Evolutionary conservation across 2,113 vertebrate species (phyloP).

Genomic region (Phaethornis superciliosus): DNA sequence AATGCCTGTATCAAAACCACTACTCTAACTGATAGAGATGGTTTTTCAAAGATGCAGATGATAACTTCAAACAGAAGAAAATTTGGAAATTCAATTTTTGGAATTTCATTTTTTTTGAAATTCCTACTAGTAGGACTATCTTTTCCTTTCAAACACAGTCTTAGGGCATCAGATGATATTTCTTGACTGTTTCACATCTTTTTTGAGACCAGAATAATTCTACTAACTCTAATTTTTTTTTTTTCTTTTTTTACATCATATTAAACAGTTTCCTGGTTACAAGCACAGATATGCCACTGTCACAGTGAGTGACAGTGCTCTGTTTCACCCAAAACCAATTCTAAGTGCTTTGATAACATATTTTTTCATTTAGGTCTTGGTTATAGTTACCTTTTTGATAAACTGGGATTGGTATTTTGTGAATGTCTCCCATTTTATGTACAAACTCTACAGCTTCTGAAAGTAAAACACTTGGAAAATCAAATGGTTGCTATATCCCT

Average conservation of each 20-base stretch:
- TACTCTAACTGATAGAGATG: neutral
- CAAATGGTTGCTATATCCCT: neutral
- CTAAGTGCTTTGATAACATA: neutral
- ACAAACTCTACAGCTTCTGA: neutral
- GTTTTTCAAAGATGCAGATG: neutral
- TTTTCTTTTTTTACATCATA: too few relatives aligned
- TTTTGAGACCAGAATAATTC: neutral
- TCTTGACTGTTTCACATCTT: neutral
- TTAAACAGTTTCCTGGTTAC: neutral
- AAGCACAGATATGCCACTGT: neutral
- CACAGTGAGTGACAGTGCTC: neutral
- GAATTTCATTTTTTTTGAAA: too few relatives aligned
- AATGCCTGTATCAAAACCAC: neutral
- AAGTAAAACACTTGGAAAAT: neutral
- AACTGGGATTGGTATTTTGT: neutral
- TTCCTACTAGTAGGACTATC: neutral
- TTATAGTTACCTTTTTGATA: neutral
- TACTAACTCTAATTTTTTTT: neutral
- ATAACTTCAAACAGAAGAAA: neutral
- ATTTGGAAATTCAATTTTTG: neutral
- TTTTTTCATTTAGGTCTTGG: neutral
- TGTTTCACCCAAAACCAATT: neutral
- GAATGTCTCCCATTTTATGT: neutral
- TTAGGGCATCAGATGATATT: neutral
- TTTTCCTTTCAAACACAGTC: neutral